phyloP scores from a whole-genome alignment of 2,113 vertebrate genomes.

The Cyprinodon brontotheroides region DNA sequence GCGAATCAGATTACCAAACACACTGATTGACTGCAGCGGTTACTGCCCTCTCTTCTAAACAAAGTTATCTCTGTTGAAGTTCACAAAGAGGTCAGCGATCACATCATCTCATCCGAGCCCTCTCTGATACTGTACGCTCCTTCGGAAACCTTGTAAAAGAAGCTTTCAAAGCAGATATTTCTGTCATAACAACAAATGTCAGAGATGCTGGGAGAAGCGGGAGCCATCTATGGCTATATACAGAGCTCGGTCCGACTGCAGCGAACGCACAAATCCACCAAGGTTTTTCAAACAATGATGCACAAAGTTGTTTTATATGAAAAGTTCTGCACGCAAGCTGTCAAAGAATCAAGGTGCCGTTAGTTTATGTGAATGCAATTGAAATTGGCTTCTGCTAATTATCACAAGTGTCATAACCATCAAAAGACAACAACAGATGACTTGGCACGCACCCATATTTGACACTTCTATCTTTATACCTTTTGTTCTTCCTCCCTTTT shows the following conservation, averaged over 20 bases:
- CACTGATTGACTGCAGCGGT: slow-evolving; percentile 65
- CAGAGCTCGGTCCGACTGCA: slow-evolving; percentile 5
- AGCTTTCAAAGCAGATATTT: slow-evolving; percentile 42
- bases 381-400: slow-evolving; percentile 68
- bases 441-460: slow-evolving; percentile 53
- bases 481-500: slow-evolving; percentile 64
- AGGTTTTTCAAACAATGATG: slow-evolving; percentile 49
- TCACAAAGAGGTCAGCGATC: slow-evolving; percentile 63
- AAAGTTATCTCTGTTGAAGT: slow-evolving; percentile 68
- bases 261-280: slow-evolving; percentile 26
- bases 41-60: slow-evolving; percentile 62
- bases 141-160: slow-evolving; percentile 44
- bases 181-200: slow-evolving; percentile 49
- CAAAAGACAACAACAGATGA: slow-evolving; percentile 71
- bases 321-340: slow-evolving; percentile 52
- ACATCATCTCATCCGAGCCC: slow-evolving; percentile 49
- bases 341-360: slow-evolving; percentile 54
- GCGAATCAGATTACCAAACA: slow-evolving; percentile 73
- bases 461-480: slow-evolving; percentile 66
- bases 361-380: slow-evolving; percentile 52
- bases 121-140: slow-evolving; percentile 11
- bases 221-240: slow-evolving; percentile 9
- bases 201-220: slow-evolving; percentile 8
- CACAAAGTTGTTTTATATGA: slow-evolving; percentile 30
- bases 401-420: slow-evolving; percentile 74